These are phyloP conservation scores for Zaprionus lineosus DNA, from an alignment of 2,888 invertebrate species.

Conservation along the genomic window DNA sequence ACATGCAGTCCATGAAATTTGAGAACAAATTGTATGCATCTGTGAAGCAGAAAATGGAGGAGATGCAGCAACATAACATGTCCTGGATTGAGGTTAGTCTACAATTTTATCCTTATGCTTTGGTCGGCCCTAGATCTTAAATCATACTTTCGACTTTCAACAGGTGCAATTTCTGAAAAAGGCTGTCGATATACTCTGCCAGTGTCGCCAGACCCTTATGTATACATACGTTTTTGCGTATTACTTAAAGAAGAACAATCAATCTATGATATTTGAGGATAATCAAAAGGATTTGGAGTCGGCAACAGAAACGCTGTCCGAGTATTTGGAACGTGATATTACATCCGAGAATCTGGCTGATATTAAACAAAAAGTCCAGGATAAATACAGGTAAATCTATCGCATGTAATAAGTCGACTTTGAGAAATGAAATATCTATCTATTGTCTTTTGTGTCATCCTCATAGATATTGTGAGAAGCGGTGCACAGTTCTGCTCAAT, in stretches of 20 bases:
- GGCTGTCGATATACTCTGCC: constrained; percentile 97
- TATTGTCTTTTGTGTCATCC: neutral
- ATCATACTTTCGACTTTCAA: constrained; percentile 2
- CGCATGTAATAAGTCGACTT: neutral
- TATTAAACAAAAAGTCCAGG: constrained; percentile 99
- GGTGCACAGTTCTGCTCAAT: constrained; percentile 96
- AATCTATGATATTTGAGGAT: constrained; percentile 99
- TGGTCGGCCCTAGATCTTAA: no score
- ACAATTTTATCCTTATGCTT: neutral
- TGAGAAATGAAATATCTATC: no score
- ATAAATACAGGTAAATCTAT: constrained; percentile 92
- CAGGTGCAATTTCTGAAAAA: constrained; percentile 98
- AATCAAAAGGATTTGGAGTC: constrained; percentile 99
- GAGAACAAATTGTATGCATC: constrained; percentile 98
- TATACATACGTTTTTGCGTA: constrained; percentile 99
- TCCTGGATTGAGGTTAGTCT: constrained; percentile 96
- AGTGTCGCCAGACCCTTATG: constrained; percentile 98
- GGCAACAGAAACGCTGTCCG: constrained; percentile 98
- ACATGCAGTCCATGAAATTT: constrained; percentile 98
- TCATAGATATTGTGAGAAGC: constrained; percentile 97
- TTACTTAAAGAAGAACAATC: constrained; percentile 98
- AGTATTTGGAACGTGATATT: constrained; percentile 98
- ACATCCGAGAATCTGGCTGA: constrained; percentile 98
- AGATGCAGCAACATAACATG: constrained; percentile 99
- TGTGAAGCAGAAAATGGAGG: constrained; percentile 99